Base-by-base conservation (phyloP, 2,888 invertebrate genomes). In the Exocentrus adspersus region DNA sequence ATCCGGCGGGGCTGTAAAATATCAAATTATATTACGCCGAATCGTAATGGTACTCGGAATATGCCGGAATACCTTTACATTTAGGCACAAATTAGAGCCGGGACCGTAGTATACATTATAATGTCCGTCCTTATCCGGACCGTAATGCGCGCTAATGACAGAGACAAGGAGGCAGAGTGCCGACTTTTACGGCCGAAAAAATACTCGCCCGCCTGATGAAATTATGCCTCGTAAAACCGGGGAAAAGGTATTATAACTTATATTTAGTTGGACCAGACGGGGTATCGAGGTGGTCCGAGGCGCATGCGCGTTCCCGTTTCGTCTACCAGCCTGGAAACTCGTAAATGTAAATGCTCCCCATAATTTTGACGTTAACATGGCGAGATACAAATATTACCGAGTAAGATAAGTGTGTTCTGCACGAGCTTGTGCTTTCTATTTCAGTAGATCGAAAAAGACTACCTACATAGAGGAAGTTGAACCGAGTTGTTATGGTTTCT, bases 151-250 rank as follows among this genome's bases (percentile, higher is more conserved):
- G 32, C 56, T 78, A 77, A 78, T 78, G 76, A 79, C 75, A 76
- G 76, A 78, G 77, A 77, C 77, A 73, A 75, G 76, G 78, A 77
- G 69, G 69, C 70, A 69, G 65, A 71, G 64, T 67, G 69, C 67
- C 68, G 76, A 77, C 76, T 73, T 79, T 79, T 78, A 80, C 72
- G 75, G 75, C 76, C 77, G 71, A 72, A 76, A 78, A 79, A 77
- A 79, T 78, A 75, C 72, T n/a, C n/a, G 72, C 75, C 72, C 70
- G 74, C 72, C 73, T 77, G 80, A 79, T 80, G 79, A 80, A 79
- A 79, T 79, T 79, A 79, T 79, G 79, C 77, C 73, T 76, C 79
- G 76, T 80, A 80, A 80, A 80, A 75, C 72, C 69, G 74, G 74
- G 73, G 76, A 77, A n/a, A 78, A 37, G 37, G 37, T 77, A 73